Conservation (phyloP, 2,888 invertebrate genomes). For the Sarcophaga variegata region DNA sequence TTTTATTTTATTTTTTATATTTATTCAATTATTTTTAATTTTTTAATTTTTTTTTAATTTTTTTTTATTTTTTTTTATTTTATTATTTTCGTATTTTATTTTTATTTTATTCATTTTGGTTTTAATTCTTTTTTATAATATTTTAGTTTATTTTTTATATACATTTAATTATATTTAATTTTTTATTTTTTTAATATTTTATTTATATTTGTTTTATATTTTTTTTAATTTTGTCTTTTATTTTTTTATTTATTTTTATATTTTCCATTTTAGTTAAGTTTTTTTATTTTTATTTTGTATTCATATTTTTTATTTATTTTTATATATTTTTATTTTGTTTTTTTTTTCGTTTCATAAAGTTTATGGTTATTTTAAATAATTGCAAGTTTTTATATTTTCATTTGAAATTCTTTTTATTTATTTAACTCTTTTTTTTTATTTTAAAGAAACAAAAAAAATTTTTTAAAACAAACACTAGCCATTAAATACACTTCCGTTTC, state of each 20-base stretch:
- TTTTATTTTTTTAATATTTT: too few species aligned
- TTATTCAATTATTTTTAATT: too few species aligned
- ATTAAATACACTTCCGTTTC: conserved; percentile 63
- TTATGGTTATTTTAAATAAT: background rate
- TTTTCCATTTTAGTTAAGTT: background rate
- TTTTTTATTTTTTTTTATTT: too few species aligned
- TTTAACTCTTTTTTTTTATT: conserved; percentile 8
- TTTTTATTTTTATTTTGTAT: background rate
- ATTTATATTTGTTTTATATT: background rate
- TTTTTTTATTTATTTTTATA: background rate
- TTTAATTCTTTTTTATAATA: too few species aligned
- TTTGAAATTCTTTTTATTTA: background rate
- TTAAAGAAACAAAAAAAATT: conserved; percentile 6
- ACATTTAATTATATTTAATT: too few species aligned
- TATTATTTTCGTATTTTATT: too few species aligned
- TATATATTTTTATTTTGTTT: background rate
- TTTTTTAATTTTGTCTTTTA: background rate
- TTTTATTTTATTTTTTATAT: too few species aligned
- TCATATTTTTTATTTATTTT: background rate
- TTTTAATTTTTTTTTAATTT: too few species aligned
- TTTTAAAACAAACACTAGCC: conserved; percentile 39
- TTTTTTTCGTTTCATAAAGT: background rate
- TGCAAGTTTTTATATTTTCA: background rate
- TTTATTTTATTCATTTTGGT: too few species aligned
- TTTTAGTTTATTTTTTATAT: too few species aligned